Evolutionary conservation across 1,140 invertebrate genomes (phyloP), one percentile per base, ranked within the genome.

Genomic region (Rhopalosiphum maidis): DNA sequence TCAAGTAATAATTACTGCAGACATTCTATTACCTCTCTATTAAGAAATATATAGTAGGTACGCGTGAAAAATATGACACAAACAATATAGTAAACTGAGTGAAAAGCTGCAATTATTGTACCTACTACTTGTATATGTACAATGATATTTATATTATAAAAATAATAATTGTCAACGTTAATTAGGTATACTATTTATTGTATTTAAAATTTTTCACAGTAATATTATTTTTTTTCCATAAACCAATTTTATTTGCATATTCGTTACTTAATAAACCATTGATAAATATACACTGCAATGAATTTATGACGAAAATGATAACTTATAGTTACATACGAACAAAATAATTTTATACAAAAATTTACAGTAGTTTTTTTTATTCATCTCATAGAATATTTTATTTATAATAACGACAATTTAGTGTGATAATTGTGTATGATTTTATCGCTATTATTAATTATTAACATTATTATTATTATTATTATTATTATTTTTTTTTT

Each of bases 371-470:
- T 15, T 51, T 43, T n/a, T 87, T 87, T 87, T 48, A 48, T n/a
- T 48, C 30, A 48, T 48, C 43, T 48, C 30, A 46, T 48, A 87
- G 5, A 48, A 48, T 87, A 48, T n/a, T 87, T 87, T n/a, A 87
- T 87, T 48, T 87, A 48, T 87, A 87, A 87, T 87, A 48, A 48
- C 86, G 11, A n/a, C 18, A 87, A 35, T 87, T 87, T 48, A 87
- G 21, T 87, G 30, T 87, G 18, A 51, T 3, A 51, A 30, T n/a
- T 68, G 60, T n/a, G 30, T 68, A 68, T n/a, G 18, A 68, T 68
- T 68, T n/a, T 68, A 68, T 22, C 30, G 55, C 25, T 60, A 21
- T 51, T 51, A 51, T 15, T 51, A 51, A 51, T 51, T 51, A 51
- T 18, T 51, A 51, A 51, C 48, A 0, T 54, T 54, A 25, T 55